A percentile compares a stretch with the other conserved stretches of the same genome.
These are phyloP conservation scores for Trachymyrmex cornetzi DNA, from an alignment of 1,140 invertebrate species.

Conservation along the genomic window DNA sequence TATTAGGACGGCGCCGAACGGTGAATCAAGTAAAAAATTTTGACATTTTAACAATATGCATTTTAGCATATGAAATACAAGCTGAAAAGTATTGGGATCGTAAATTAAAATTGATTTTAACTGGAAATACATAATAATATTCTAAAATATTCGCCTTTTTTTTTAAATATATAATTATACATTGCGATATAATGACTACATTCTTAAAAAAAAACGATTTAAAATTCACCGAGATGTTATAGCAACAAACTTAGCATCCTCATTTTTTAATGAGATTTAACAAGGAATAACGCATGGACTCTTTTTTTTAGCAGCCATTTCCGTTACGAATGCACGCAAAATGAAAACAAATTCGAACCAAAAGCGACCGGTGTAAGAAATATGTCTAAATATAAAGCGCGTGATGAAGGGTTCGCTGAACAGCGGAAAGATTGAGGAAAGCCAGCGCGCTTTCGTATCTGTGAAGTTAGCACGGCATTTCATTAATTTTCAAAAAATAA, in stretches of 20 bases:
- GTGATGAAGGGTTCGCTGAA: slow-evolving; percentile 57
- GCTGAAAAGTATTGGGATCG: not conserved
- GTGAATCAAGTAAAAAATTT: too few relatives aligned
- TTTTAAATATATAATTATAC: not conserved
- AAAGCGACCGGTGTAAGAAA: slow-evolving; percentile 51
- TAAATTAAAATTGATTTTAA: not conserved
- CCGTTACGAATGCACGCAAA: not conserved
- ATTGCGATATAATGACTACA: not conserved
- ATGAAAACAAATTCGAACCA: not conserved
- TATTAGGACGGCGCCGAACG: too few relatives aligned
- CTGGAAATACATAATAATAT: not conserved
- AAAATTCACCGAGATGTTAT: not conserved
- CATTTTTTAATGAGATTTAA: not conserved
- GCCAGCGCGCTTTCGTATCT: not conserved
- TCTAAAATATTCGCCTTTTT: not conserved
- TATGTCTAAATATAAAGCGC: slow-evolving; percentile 68
- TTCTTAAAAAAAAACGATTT: too few relatives aligned
- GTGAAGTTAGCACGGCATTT: too few relatives aligned
- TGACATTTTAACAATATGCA: not conserved
- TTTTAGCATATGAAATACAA: not conserved
- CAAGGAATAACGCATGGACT: not conserved
- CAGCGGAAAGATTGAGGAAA: slow-evolving; percentile 44
- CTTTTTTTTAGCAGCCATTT: slow-evolving; percentile 39
- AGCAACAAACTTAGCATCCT: too few relatives aligned
- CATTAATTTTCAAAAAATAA: too few relatives aligned